Evolutionary conservation across 2,888 invertebrate genomes (phyloP).

Genomic region (Cantharis rufa): DNA sequence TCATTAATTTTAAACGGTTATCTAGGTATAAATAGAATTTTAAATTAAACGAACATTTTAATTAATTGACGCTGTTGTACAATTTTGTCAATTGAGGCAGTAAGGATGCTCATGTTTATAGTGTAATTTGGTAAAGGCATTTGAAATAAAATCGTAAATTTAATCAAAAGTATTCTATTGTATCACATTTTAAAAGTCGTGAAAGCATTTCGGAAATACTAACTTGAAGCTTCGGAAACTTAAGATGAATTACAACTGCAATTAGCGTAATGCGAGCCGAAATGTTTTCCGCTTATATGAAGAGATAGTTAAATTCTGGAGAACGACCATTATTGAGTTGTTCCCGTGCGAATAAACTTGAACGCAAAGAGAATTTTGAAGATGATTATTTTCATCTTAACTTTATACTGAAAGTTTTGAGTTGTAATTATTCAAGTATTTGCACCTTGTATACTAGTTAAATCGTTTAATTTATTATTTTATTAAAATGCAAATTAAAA

Average conservation of each 20-base stretch:
- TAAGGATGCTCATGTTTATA: background rate
- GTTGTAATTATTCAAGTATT: background rate
- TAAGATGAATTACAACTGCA: conserved; percentile 20
- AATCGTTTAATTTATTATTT: background rate
- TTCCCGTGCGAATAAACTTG: conserved; percentile 15
- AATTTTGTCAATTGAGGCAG: background rate
- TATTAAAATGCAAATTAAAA: background rate
- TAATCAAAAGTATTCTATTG: conserved; percentile 2
- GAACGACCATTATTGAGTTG: conserved; percentile 24
- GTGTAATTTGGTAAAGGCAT: background rate
- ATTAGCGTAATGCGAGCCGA: conserved; percentile 16
- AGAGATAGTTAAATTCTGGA: conserved; percentile 16
- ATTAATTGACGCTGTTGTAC: background rate
- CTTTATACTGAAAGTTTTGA: background rate
- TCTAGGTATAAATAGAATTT: background rate
- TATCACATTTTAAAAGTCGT: conserved; percentile 12
- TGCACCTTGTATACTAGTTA: background rate
- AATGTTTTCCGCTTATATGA: conserved; percentile 17
- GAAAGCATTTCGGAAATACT: conserved; percentile 14
- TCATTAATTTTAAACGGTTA: background rate
- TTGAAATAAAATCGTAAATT: background rate
- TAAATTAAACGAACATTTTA: background rate
- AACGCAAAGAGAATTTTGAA: conserved; percentile 12
- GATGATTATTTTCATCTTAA: background rate
- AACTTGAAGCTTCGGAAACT: conserved; percentile 10